These are phyloP conservation scores for Suillia variegata DNA, from an alignment of 2,888 invertebrate species.

Conservation along the genomic window DNA sequence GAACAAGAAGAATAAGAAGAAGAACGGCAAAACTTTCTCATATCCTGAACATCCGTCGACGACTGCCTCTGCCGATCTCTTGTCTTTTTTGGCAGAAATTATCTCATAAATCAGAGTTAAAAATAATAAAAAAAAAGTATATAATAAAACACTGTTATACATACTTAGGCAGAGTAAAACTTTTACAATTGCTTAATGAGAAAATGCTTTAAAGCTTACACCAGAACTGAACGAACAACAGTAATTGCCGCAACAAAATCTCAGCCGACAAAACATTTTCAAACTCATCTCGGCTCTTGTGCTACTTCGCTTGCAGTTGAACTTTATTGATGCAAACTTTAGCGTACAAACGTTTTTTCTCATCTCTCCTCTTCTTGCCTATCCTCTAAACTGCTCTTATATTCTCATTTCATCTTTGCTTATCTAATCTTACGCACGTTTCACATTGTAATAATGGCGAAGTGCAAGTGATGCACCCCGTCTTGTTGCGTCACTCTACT, in stretches of 20 bases:
- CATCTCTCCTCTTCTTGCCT: too few species aligned
- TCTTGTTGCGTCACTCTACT: too few species aligned
- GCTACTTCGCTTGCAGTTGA: background rate
- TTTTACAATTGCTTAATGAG: slow-evolving; percentile 52
- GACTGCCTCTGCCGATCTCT: background rate
- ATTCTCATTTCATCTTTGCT: too few species aligned
- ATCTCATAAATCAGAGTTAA: background rate
- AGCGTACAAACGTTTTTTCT: too few species aligned
- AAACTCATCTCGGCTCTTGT: background rate
- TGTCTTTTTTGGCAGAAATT: background rate
- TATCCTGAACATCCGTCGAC: slow-evolving; percentile 46
- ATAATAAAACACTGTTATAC: too few species aligned
- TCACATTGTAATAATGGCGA: background rate
- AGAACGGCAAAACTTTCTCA: slow-evolving; percentile 50
- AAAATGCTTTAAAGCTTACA: slow-evolving; percentile 49
- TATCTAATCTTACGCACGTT: slow-evolving; percentile 6
- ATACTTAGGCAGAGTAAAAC: slow-evolving; percentile 39
- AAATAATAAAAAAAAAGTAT: background rate
- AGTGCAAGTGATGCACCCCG: too few species aligned
- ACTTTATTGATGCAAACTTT: slow-evolving; percentile 4
- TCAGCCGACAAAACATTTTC: background rate
- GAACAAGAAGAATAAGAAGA: slow-evolving; percentile 12
- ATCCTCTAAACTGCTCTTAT: too few species aligned
- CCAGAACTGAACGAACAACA: slow-evolving; percentile 20
- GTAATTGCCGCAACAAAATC: slow-evolving; percentile 11